Evolutionary conservation across 92 coral and sea anemone species (phyloP).

Genomic region (Palythoa grandis): DNA sequence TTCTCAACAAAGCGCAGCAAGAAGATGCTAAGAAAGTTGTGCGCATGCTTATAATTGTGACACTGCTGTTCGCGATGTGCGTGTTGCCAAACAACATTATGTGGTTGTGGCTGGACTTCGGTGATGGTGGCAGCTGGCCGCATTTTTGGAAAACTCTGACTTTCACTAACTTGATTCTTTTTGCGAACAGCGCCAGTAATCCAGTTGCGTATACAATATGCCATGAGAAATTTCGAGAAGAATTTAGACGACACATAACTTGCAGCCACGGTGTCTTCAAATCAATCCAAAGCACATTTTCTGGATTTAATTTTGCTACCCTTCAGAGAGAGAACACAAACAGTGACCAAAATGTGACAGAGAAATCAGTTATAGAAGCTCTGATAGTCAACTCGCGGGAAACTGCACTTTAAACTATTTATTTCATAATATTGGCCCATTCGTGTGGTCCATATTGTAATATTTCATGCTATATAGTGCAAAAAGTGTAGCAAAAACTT

Average conservation of each 20-base stretch:
- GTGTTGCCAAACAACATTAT: conserved; percentile 90
- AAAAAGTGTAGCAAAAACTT: too few relatives aligned
- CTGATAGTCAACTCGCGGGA: conserved; percentile 33
- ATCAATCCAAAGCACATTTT: conserved; percentile 34
- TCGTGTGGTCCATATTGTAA: too few relatives aligned
- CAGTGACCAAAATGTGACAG: conserved; percentile 13
- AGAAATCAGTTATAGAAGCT: neutral
- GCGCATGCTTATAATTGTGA: conserved; percentile 94
- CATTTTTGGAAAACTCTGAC: conserved; percentile 82
- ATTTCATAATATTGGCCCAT: too few relatives aligned
- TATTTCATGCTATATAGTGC: too few relatives aligned
- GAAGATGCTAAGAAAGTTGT: conserved; percentile 91
- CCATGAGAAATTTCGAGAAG: conserved; percentile 93
- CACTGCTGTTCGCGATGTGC: conserved; percentile 89
- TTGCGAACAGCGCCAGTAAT: conserved; percentile 95
- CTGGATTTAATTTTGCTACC: conserved; percentile 1
- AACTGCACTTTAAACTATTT: conserved; percentile 22
- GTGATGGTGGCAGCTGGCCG: conserved; percentile 68
- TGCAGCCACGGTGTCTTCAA: conserved; percentile 67
- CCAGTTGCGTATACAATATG: conserved; percentile 97
- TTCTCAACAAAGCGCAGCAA: conserved; percentile 80
- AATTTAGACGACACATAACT: conserved; percentile 73
- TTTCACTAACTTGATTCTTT: conserved; percentile 84
- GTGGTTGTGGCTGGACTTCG: conserved; percentile 99
- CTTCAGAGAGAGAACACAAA: conserved; percentile 16